Evolutionary conservation across 2,113 vertebrate genomes (phyloP).

Genomic region (Gorsachius goisagi): DNA sequence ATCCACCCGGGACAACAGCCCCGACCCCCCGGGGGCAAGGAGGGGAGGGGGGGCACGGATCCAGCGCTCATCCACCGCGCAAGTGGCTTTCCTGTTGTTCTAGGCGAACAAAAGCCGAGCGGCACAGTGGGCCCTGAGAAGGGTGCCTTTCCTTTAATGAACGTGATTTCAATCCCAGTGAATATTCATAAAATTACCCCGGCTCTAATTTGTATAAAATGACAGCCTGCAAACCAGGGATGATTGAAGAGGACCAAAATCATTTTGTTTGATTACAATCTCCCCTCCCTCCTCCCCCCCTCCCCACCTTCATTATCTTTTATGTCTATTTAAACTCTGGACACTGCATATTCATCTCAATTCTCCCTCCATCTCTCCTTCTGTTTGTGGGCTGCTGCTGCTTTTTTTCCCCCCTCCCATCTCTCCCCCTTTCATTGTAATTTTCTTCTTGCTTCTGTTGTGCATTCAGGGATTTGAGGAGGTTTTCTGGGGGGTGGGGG

Average conservation of each 20-base stretch:
- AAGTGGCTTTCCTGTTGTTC: slow-evolving; percentile 55
- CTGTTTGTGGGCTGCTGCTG: slow-evolving; percentile 61
- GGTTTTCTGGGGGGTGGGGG: slow-evolving; percentile 64
- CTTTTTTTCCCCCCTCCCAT: neutral
- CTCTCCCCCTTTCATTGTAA: slow-evolving; percentile 69
- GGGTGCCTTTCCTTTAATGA: slow-evolving; percentile 71
- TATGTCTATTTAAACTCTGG: slow-evolving; percentile 77
- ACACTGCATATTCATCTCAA: slow-evolving; percentile 69
- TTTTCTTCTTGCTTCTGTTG: slow-evolving; percentile 74
- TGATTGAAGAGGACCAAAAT: slow-evolving; percentile 74
- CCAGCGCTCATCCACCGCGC: neutral
- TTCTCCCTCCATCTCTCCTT: slow-evolving; percentile 69
- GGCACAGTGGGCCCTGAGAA: slow-evolving; percentile 49
- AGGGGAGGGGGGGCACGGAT: neutral
- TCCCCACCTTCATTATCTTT: slow-evolving; percentile 76
- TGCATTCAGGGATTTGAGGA: slow-evolving; percentile 74
- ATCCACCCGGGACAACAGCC: neutral
- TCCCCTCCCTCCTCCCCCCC: slow-evolving; percentile 13
- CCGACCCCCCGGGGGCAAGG: rapidly evolving
- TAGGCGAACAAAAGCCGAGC: slow-evolving; percentile 65
- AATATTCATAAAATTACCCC: slow-evolving; percentile 83
- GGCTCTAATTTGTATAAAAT: slow-evolving; percentile 81
- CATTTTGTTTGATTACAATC: slow-evolving; percentile 80
- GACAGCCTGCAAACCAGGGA: slow-evolving; percentile 73
- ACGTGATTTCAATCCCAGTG: slow-evolving; percentile 76